A percentile compares a stretch with the other conserved stretches of the same genome.
These are phyloP conservation scores for Gnathonemus echidnorhynchus DNA, from an alignment of 2,113 vertebrate species.

Conservation along the genomic window DNA sequence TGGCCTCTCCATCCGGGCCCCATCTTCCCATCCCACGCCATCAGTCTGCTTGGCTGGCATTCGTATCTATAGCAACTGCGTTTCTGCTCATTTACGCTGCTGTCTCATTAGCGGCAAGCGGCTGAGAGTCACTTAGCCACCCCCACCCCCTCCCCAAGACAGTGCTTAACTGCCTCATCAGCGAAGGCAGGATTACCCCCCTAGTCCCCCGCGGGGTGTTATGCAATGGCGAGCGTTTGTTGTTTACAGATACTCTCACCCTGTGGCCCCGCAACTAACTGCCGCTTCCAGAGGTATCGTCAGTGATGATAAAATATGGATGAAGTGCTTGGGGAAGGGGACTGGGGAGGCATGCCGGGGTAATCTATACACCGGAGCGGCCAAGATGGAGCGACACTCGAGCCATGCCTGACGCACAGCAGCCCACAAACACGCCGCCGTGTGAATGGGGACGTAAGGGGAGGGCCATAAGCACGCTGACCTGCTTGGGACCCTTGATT, in stretches of 20 bases:
- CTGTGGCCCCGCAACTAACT: slow-evolving; percentile 10
- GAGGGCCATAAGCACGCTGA: not conserved
- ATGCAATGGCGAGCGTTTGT: not conserved
- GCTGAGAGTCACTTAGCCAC: not conserved
- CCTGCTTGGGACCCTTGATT: not conserved
- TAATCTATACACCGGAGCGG: slow-evolving; percentile 10
- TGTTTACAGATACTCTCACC: not conserved
- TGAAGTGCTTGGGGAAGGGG: slow-evolving; percentile 8
- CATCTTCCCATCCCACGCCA: not conserved
- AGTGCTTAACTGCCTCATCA: not conserved
- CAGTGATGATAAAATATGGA: slow-evolving; percentile 29
- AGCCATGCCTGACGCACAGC: slow-evolving; percentile 18
- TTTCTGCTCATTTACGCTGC: not conserved
- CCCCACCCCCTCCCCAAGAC: not conserved
- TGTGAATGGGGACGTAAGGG: not conserved
- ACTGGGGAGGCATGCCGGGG: not conserved
- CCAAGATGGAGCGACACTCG: not conserved
- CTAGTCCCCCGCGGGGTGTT: not conserved
- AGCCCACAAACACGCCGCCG: not conserved
- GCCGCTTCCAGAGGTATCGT: slow-evolving; percentile 16
- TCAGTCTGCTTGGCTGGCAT: not conserved
- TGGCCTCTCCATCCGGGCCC: not conserved
- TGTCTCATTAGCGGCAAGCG: not conserved
- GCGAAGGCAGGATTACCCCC: not conserved
- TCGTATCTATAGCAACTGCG: not conserved